Evolutionary conservation across 2,888 invertebrate species (phyloP).

Genomic region (Ichneumon xanthorius): DNA sequence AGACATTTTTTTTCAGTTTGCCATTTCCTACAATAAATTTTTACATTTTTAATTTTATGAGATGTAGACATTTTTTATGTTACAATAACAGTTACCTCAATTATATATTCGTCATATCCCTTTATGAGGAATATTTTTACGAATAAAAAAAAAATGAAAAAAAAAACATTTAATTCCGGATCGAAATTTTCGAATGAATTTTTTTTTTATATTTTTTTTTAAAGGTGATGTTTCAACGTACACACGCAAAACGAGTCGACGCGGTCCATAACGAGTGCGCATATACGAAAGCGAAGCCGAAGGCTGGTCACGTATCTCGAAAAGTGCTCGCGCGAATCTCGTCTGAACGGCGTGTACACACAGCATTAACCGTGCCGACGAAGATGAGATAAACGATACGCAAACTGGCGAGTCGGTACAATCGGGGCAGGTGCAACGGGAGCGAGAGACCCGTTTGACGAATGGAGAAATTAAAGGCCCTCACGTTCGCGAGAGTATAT

Average conservation of each 20-base stretch:
- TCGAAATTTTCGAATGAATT: neutral
- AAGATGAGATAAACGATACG: constrained; percentile 46
- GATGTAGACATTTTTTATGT: too few species aligned
- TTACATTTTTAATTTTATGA: too few species aligned
- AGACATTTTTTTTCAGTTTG: too few species aligned
- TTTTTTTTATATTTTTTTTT: neutral
- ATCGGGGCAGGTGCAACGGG: constrained; percentile 63
- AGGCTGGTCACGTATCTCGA: neutral
- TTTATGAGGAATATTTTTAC: too few species aligned
- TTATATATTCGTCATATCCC: too few species aligned
- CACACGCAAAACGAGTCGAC: neutral
- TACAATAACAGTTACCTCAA: too few species aligned
- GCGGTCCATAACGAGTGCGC: neutral
- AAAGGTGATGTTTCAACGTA: neutral
- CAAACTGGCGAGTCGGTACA: constrained; percentile 52
- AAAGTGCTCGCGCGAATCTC: neutral
- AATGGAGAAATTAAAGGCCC: constrained; percentile 68
- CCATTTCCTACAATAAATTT: too few species aligned
- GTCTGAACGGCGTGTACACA: constrained; percentile 1
- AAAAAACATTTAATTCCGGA: too few species aligned
- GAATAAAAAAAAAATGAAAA: too few species aligned
- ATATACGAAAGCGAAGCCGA: neutral
- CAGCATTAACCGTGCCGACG: constrained; percentile 27
- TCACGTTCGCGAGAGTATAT: constrained; percentile 63
- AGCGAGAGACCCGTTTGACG: constrained; percentile 56